Base-by-base conservation (phyloP, 2,797 vertebrate genomes). In the Gymnopithys bicolor region DNA sequence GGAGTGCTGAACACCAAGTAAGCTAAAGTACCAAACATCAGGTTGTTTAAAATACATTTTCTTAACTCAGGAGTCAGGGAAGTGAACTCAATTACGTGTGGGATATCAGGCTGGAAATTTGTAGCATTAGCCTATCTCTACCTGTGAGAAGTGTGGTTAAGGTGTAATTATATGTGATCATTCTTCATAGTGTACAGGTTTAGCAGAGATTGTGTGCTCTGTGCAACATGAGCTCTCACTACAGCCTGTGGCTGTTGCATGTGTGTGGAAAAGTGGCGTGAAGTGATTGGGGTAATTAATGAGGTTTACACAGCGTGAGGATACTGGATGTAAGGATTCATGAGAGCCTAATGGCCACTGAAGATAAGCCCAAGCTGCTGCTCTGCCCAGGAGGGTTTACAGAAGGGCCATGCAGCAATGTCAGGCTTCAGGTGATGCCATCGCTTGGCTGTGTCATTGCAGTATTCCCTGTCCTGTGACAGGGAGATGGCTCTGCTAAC, bases 251-350 rank as follows among this genome's bases (percentile, higher is more conserved):
- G 81, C 88, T 85, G 27, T 43, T 84, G 10, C 4, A 2, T 37
- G 41, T 79, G 78, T 53, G 46, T 0, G 0, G 71, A 75, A 37
- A 90, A 87, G 39, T 51, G 27, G 4, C 1, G 0, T 19, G 2
- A 78, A 81, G 81, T 71, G 30, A 8, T 43, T 75, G 64, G 51
- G n/a, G 28, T 81, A 89, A 77, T 88, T 52, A 74, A 52, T 21
- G 39, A 66, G 30, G 33, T 81, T 89, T 87, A n/a, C 59, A 39
- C 43, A 62, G 28, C 39, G 19, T 6, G 68, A 66, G 53, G 30
- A 28, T 30, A 9, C 13, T 94, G 66, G 43, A 32, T 46, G 37
- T 59, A 33, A 90, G 73, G 49, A 71, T 14, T 46, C 67, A 46
- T 28, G 39, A 68, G n/a, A 84, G 45, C 30, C 18, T 71, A 48